Evolutionary conservation across 2,888 invertebrate genomes (phyloP).

Genomic region (Baccha elongata): DNA sequence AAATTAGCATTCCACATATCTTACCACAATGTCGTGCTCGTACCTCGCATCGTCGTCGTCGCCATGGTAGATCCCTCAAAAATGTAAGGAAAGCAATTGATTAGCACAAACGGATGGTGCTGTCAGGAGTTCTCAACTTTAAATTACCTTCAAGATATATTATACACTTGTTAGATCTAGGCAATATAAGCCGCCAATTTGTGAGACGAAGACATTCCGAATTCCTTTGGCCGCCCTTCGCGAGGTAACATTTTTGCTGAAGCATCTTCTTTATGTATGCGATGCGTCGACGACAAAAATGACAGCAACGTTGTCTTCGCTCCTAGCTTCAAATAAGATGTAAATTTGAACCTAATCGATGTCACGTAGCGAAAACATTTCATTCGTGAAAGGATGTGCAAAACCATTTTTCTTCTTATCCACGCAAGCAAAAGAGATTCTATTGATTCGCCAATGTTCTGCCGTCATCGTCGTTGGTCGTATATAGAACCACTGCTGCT

Average conservation of each 20-base stretch:
- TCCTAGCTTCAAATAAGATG: slow-evolving; percentile 66
- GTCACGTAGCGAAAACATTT: slow-evolving; percentile 73
- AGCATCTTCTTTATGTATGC: not conserved
- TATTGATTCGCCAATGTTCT: slow-evolving; percentile 50
- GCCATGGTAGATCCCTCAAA: not conserved
- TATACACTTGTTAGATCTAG: slow-evolving; percentile 26
- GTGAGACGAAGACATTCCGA: slow-evolving; percentile 43
- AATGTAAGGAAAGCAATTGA: slow-evolving; percentile 35
- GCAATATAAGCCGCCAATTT: slow-evolving; percentile 47
- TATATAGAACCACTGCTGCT: slow-evolving; percentile 19
- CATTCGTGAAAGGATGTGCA: slow-evolving; percentile 71
- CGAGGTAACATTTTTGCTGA: slow-evolving; percentile 1
- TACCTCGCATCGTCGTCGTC: not conserved
- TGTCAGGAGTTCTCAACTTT: slow-evolving; percentile 44
- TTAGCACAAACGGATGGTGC: slow-evolving; percentile 29
- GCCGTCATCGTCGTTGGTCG: no score
- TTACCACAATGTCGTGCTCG: slow-evolving; percentile 3
- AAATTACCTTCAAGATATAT: slow-evolving; percentile 43
- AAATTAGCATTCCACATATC: slow-evolving; percentile 36
- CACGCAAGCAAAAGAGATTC: slow-evolving; percentile 58
- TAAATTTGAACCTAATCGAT: slow-evolving; percentile 74
- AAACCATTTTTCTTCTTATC: slow-evolving; percentile 70
- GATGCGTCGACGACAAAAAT: not conserved
- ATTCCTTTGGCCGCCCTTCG: slow-evolving; percentile 10
- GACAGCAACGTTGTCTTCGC: not conserved